Base-by-base conservation (phyloP, 2,113 vertebrate genomes). In the Salvelinus fontinalis region DNA sequence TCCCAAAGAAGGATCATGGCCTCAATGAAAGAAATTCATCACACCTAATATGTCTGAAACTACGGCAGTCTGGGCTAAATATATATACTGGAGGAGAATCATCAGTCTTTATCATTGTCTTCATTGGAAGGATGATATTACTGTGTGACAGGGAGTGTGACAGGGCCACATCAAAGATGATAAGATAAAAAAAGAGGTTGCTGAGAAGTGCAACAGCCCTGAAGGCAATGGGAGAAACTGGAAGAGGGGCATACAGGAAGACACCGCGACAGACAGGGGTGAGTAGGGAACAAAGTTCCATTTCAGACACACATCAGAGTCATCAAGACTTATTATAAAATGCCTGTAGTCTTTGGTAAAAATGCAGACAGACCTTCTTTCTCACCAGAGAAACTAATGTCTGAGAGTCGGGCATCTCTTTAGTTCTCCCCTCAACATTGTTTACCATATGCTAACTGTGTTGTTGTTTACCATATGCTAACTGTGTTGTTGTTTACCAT, bases 81-180 rank as follows among this genome's bases (percentile, higher is more conserved):
- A 90, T 86, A 90, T 86, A 85, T 75, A 78, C 70, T 70, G 27
- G 64, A 31, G 62, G 79, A 59, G 44, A 64, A 79, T 71, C 73
- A 79, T 84, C 84, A 76, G 78, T 85, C 75, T 81, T 83, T 79
- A 83, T 85, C 86, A 64, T 73, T 71, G 24, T 75, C 66, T 76
- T 82, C 74, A 75, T 84, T 64, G 84, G 82, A 88, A 90, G 83
- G 79, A 76, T 75, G 80, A 86, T 85, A 86, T 91, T 90, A 90
- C 79, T 59, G 78, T 62, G 68, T 80, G 65, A 71, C 70, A 74
- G 78, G 62, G 67, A 14, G 78, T 62, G 68, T 81, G 65, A 71
- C 70, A 74, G 78, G 59, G 67, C 27, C 78, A 86, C 81, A 82
- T 85, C 76, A 71, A 18, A 29, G 49, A 26, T 34, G 51, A 90